Conservation (phyloP, 2,797 vertebrate species). For the Danionella dracula region DNA sequence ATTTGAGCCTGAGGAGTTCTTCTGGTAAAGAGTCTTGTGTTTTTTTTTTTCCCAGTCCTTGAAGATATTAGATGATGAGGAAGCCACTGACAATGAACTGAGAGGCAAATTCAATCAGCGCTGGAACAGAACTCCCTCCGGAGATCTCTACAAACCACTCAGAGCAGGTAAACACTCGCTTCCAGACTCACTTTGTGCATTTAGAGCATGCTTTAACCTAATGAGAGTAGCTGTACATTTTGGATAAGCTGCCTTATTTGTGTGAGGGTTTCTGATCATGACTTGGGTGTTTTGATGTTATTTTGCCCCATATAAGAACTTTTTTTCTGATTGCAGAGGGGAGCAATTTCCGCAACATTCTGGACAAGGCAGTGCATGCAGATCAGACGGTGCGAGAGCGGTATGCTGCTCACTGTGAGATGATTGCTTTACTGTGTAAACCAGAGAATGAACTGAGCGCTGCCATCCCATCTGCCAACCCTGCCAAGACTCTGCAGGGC, state of each 20-base stretch:
- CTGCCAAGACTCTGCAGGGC: slow-evolving; percentile 92
- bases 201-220: background rate
- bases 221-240: background rate
- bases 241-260: background rate
- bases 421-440: slow-evolving; percentile 89
- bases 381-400: slow-evolving; percentile 91
- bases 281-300: background rate
- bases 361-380: slow-evolving; percentile 89
- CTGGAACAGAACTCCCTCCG: slow-evolving; percentile 94
- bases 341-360: slow-evolving; percentile 72
- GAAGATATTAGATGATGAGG: slow-evolving; percentile 88
- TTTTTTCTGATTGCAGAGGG: slow-evolving; percentile 73
- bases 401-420: slow-evolving; percentile 85
- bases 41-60: slow-evolving; percentile 86
- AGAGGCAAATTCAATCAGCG: slow-evolving; percentile 91
- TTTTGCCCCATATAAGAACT: no score
- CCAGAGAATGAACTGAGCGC: slow-evolving; percentile 83
- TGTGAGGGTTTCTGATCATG: background rate
- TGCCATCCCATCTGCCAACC: slow-evolving; percentile 95
- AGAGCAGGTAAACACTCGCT: slow-evolving; percentile 72
- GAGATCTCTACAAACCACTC: slow-evolving; percentile 90
- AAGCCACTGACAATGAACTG: slow-evolving; percentile 89
- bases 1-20: no score
- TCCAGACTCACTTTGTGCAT: background rate
- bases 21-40: no score